Evolutionary conservation across 2,797 vertebrate genomes (phyloP).

Genomic region (Neoniphon sammara): DNA sequence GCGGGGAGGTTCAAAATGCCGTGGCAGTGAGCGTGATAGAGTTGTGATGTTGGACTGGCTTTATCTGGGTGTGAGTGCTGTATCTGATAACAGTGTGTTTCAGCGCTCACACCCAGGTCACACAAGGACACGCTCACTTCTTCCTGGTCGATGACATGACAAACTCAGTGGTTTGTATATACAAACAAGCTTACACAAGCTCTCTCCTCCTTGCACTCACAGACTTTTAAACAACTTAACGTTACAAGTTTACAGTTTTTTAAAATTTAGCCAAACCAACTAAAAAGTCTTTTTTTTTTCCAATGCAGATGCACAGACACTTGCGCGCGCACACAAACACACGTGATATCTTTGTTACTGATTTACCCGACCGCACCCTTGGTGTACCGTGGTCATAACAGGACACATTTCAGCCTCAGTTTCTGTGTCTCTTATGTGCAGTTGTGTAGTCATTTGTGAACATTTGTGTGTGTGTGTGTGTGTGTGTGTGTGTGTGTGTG

Average conservation of each 20-base stretch:
- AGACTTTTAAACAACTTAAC: too few relatives aligned
- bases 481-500: not conserved
- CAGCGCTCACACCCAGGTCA: conserved; percentile 70
- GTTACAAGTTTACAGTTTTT: conserved; percentile 21
- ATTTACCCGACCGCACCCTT: conserved; percentile 12
- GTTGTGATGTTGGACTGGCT: conserved; percentile 43
- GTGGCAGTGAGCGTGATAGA: conserved; percentile 11
- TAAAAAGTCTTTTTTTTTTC: conserved; percentile 1
- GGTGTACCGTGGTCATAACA: not conserved
- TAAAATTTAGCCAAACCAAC: conserved; percentile 1
- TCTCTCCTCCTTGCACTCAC: too few relatives aligned
- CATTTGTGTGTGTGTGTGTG: conserved; percentile 20
- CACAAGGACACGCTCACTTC: conserved; percentile 57
- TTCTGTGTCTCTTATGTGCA: not conserved
- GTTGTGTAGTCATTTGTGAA: not conserved
- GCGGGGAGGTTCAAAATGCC: conserved; percentile 17
- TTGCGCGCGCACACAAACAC: not conserved
- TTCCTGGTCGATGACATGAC: conserved; percentile 31
- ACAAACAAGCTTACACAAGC: conserved; percentile 2
- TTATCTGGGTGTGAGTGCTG: conserved; percentile 56
- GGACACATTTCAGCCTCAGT: conserved; percentile 2
- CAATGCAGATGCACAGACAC: not conserved
- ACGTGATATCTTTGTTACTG: conserved; percentile 12
- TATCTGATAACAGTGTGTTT: conserved; percentile 68
- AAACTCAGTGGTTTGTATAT: conserved; percentile 16